These are phyloP conservation scores for Malthinus seriepunctatus DNA, from an alignment of 2,888 invertebrate genomes.

Conservation along the genomic window DNA sequence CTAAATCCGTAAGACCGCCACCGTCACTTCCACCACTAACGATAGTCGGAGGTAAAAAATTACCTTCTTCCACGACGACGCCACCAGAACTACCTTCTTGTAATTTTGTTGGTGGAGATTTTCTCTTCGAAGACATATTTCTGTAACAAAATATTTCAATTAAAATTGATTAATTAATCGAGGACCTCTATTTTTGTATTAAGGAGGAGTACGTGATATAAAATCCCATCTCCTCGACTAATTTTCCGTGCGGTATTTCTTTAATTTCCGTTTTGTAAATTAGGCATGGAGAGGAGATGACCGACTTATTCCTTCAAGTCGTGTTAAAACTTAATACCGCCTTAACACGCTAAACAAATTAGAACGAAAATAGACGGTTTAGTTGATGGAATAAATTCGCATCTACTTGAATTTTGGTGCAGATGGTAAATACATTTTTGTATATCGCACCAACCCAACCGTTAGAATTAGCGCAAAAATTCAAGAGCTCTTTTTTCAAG, in stretches of 20 bases:
- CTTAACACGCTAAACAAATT: no score
- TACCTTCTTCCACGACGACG: conserved; percentile 56
- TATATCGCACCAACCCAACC: no score
- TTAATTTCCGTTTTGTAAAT: conserved; percentile 45
- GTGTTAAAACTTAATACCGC: no score
- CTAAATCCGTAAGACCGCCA: conserved; percentile 60
- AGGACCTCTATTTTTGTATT: conserved; percentile 10
- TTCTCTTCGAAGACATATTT: conserved; percentile 97
- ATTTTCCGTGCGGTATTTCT: conserved; percentile 38
- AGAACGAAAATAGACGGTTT: no score
- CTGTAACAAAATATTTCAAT: conserved; percentile 61
- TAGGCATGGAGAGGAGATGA: conserved; percentile 18
- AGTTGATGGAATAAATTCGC: no score
- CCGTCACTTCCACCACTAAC: conserved; percentile 61
- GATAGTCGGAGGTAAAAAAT: conserved; percentile 43
- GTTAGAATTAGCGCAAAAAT: no score
- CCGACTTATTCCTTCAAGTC: conserved; percentile 21
- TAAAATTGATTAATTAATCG: conserved; percentile 12
- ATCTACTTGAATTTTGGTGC: no score
- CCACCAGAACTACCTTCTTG: conserved; percentile 67
- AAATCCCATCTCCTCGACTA: no score
- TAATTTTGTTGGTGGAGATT: conserved; percentile 93
- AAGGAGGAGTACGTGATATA: no score
- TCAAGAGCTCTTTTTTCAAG: no score
- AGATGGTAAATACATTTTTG: no score